Base-by-base conservation (phyloP, 2,888 invertebrate genomes). In the Zygogramma bicolorata region DNA sequence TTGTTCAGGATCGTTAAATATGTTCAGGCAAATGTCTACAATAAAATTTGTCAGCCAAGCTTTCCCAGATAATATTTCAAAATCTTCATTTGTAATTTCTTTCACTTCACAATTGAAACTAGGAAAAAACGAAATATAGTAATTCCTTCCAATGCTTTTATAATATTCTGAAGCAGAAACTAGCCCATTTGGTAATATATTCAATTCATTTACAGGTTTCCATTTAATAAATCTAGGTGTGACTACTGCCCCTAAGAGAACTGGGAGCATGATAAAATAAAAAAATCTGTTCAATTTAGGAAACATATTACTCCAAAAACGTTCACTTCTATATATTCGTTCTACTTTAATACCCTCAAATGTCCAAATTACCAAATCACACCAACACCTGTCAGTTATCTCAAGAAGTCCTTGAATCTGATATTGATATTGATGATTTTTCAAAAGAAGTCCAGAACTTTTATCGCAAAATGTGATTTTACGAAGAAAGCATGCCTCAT, bases 321-420 rank as follows among this genome's bases (percentile, higher is more conserved):
- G 2, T 5, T 34, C 5, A 42, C 46, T 38, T 15, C 62, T 53
- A 10, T 27, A 10, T 42, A 66, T 62, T 4, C 63, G 38, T n/a
- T n/a, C n/a, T n/a, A n/a, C 18, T 40, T 67, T 57, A 8, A 71
- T 62, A 10, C 67, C 63, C 15, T 67, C 31, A 10, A 63, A 71
- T 60, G 60, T 60, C 60, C 60, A 38, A 60, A 60, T 60, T 10
- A 34, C 15, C 10, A 67, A 71, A 53, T 71, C n/a, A n/a, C n/a
- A n/a, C n/a, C n/a, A n/a, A n/a, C n/a, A n/a, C n/a, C n/a, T n/a
- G n/a, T n/a, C n/a, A n/a, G n/a, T n/a, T n/a, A n/a, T n/a, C n/a
- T n/a, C n/a, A n/a, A n/a, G n/a, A 29, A 71, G 27, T 13, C 67
- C 71, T 20, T 67, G 71, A 42, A 71, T 58, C 38, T 67, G 63